These are phyloP conservation scores for Aphelenchoides besseyi DNA, from an alignment of 1,140 invertebrate genomes.

Conservation along the genomic window DNA sequence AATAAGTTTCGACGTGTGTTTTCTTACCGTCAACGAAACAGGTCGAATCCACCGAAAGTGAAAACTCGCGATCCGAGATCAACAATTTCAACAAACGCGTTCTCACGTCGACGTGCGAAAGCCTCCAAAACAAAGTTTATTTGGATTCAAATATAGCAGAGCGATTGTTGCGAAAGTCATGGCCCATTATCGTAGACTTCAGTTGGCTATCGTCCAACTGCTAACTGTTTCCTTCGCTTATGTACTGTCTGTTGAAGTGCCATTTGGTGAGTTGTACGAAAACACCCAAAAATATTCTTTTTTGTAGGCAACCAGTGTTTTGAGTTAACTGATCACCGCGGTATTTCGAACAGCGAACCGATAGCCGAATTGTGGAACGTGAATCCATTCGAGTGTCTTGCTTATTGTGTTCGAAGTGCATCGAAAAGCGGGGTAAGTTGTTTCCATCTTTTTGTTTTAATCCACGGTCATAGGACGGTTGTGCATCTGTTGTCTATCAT, in stretches of 20 bases:
- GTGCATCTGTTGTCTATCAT: constrained; percentile 45
- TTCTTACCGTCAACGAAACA: background rate
- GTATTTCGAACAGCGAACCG: constrained; percentile 34
- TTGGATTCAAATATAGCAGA: background rate
- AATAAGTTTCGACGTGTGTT: background rate
- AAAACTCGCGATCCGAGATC: background rate
- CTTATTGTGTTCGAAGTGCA: constrained; percentile 35
- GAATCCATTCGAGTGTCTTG: constrained; percentile 36
- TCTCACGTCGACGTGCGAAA: background rate
- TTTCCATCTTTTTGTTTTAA: constrained; percentile 26
- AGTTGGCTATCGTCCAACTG: background rate
- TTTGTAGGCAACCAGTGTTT: constrained; percentile 31
- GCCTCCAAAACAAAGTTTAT: background rate
- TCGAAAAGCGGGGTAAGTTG: constrained; percentile 43
- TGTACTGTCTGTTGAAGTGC: background rate
- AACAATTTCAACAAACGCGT: background rate
- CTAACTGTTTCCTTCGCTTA: background rate
- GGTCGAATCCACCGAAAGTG: background rate
- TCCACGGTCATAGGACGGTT: too few species aligned
- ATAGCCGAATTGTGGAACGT: constrained; percentile 43
- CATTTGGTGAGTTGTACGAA: background rate
- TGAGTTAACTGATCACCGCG: constrained; percentile 35
- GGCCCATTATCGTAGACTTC: background rate
- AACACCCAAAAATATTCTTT: background rate
- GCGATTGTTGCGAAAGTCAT: too few species aligned